phyloP scores from a whole-genome alignment of 1,140 invertebrate species.

The Dendroctonus ponderosae region DNA sequence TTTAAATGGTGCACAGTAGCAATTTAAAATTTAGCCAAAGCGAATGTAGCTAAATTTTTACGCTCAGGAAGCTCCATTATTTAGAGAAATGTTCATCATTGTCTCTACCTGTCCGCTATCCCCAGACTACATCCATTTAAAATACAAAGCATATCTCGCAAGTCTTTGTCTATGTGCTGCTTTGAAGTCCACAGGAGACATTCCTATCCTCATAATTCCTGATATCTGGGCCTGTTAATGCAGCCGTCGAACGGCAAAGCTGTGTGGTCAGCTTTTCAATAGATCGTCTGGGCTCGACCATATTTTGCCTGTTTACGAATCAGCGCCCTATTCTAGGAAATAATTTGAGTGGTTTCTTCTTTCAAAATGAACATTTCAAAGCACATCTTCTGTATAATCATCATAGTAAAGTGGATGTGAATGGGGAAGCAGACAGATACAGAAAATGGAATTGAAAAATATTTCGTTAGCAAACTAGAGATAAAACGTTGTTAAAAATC shows the following conservation, averaged over 20 bases:
- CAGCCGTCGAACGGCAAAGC: constrained; percentile 11
- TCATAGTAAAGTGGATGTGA: no score
- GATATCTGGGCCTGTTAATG: constrained; percentile 8
- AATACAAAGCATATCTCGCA: constrained; percentile 19
- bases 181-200: constrained; percentile 18
- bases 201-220: constrained; percentile 11
- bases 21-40: no score
- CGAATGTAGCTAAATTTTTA: no score
- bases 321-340: constrained; percentile 10
- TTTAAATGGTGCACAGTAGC: no score
- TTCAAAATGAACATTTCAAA: background rate
- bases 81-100: constrained; percentile 5
- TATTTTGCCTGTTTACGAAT: constrained; percentile 9
- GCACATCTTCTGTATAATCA: no score
- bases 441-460: no score
- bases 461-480: no score
- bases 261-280: constrained; percentile 25
- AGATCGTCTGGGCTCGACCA: constrained; percentile 6
- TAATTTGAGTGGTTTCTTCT: constrained; percentile 14
- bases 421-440: background rate
- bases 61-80: background rate
- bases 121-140: constrained; percentile 8
- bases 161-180: constrained; percentile 20
- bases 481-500: no score
- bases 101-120: constrained; percentile 9